Conservation (phyloP, 1,140 invertebrate genomes). For the Conus ventricosus region DNA sequence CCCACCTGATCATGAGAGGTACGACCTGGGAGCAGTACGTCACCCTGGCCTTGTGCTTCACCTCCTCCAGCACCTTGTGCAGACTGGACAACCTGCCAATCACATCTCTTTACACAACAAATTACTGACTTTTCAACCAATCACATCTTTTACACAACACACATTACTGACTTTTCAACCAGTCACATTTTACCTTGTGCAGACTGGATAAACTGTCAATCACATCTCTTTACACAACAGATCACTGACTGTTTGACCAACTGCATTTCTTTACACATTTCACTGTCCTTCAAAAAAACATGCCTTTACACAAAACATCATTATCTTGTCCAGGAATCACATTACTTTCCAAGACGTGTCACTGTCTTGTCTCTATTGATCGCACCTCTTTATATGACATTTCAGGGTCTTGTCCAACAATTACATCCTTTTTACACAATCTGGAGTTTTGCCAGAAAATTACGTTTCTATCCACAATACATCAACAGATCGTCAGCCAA, state of each 20-base stretch:
- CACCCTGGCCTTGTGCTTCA: conserved; percentile 59
- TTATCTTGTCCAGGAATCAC: not conserved
- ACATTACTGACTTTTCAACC: too few species aligned
- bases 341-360: not conserved
- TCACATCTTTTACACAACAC: too few species aligned
- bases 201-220: conserved; percentile 57
- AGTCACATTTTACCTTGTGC: conserved; percentile 39
- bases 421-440: not conserved
- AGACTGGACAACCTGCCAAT: conserved; percentile 56
- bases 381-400: not conserved
- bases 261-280: too few species aligned
- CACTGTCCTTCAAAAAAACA: conserved; percentile 5
- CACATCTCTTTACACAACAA: not conserved
- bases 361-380: not conserved
- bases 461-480: not conserved
- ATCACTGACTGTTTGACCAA: too few species aligned
- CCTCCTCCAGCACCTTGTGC: conserved; percentile 58
- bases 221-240: not conserved
- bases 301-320: not conserved
- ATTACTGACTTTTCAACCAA: too few species aligned
- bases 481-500: too few species aligned
- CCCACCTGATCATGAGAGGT: conserved; percentile 61
- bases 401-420: not conserved
- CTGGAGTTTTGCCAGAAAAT: not conserved
- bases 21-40: conserved; percentile 62